Base-by-base conservation (phyloP, 2,113 vertebrate species). In the Salvelinus alpinus region DNA sequence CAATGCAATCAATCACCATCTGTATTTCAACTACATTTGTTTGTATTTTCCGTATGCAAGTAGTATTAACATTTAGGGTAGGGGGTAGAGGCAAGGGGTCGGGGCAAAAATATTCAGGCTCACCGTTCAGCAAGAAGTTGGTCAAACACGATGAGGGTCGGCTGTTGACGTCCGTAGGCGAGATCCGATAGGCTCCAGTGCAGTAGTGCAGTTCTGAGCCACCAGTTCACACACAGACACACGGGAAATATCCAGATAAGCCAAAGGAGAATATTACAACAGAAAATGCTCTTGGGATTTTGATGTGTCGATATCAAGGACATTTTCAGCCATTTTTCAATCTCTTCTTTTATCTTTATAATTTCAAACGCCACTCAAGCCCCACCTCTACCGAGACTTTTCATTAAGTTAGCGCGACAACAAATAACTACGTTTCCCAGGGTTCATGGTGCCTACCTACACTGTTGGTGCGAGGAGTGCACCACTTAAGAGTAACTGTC, bases 51-150 rank as follows among this genome's bases (percentile, higher is more conserved):
- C 13, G 48, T 51, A 34, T 14, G 9, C 0, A 59, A 11, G 51
- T 20, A 59, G 38, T 2, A 62, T 62, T 22, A 54, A 62, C 9
- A 62, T 24, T n/a, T 16, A 9, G 8, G 59, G n/a, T 62, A 22
- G n/a, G 7, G 7, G 5, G 3, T n/a, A 57, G 54, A 18, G 54
- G 54, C 54, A 57, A 7, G 16, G 16, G 54, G 18, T 18, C 5
- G 6, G 16, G 59, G 59, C 2, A 24, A 62, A 7, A 62, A 11
- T 18, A 54, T 18, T 4, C 3, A 22, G n/a, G 73, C 48, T 74
- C 69, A 97, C 98, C 97, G n/a, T 99, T 99, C n/a, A 99, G 94
- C 57, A 99, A 96, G 73, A 99, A 99, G 90, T 99, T 99, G 18
- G 98, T 99, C 83, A 99, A 94, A 87, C 97, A 99, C 57, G 98